Percentiles rank a stretch among this genome's conserved stretches.
Conservation (phyloP, 2,113 vertebrate genomes). For the Dryoscopus gambensis region DNA sequence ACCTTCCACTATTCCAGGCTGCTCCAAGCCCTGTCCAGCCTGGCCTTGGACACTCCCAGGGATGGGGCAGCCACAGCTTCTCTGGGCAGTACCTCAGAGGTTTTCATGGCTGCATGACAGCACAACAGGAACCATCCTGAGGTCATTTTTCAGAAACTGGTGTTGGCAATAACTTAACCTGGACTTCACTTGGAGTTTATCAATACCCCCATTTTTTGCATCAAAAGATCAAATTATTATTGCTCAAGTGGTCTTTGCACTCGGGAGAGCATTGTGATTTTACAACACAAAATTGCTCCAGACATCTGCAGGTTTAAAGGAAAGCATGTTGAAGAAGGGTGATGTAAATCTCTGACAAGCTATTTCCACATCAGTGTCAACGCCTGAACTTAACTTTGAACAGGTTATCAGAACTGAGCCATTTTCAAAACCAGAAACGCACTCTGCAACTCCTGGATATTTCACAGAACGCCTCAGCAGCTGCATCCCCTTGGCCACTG, state of each 20-base stretch:
- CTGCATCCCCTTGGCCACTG: rapidly evolving
- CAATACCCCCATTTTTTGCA: neutral
- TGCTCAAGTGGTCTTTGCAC: neutral
- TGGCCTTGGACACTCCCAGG: neutral
- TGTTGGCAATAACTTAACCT: neutral
- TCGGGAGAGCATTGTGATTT: neutral
- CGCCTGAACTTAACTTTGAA: neutral
- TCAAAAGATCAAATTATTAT: neutral
- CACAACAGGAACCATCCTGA: neutral
- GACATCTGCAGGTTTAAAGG: neutral
- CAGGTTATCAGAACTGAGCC: neutral
- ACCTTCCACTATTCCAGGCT: neutral
- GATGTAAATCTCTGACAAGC: neutral
- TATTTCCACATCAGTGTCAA: neutral
- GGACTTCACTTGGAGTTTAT: neutral
- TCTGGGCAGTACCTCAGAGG: neutral
- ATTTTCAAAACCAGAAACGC: neutral
- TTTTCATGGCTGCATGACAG: neutral
- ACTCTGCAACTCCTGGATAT: neutral
- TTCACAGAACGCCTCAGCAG: neutral
- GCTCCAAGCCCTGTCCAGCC: neutral
- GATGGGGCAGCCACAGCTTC: neutral
- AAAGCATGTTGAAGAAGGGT: neutral
- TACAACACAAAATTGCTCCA: neutral
- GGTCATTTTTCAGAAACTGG: neutral